Conservation (phyloP, 2,888 invertebrate species). For the Oeneis ivallda region DNA sequence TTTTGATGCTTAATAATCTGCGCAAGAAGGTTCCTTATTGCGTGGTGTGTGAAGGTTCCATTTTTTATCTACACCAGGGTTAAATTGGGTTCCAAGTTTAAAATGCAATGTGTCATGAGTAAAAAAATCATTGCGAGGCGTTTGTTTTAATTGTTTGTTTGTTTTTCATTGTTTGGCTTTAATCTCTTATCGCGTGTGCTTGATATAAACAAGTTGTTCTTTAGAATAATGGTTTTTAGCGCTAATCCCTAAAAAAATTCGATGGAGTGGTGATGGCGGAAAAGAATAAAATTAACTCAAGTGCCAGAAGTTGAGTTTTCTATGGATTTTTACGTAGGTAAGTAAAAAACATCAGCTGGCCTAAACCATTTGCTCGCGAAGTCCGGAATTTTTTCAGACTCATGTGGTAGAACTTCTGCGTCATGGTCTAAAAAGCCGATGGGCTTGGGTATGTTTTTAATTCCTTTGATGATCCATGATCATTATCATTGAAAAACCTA, state of each 20-base stretch:
- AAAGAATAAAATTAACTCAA: neutral
- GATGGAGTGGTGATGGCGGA: no score
- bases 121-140: constrained; percentile 40
- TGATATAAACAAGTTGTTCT: constrained; percentile 1
- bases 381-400: no score
- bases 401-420: no score
- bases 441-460: no score
- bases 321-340: neutral
- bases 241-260: no score
- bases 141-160: constrained; percentile 27
- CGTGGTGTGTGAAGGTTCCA: constrained; percentile 11
- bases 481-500: no score
- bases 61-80: constrained; percentile 31
- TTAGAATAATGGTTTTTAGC: no score
- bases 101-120: constrained; percentile 48
- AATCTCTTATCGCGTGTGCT: constrained; percentile 34
- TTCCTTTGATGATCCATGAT: no score
- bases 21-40: constrained; percentile 31
- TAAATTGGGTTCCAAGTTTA: constrained; percentile 39
- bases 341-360: neutral
- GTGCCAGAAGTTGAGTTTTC: neutral
- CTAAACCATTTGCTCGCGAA: no score
- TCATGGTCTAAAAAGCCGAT: no score
- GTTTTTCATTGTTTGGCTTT: constrained; percentile 37
- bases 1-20: constrained; percentile 31